phyloP scores from a whole-genome alignment of 2,797 vertebrate species.

The Ataeniobius toweri region DNA sequence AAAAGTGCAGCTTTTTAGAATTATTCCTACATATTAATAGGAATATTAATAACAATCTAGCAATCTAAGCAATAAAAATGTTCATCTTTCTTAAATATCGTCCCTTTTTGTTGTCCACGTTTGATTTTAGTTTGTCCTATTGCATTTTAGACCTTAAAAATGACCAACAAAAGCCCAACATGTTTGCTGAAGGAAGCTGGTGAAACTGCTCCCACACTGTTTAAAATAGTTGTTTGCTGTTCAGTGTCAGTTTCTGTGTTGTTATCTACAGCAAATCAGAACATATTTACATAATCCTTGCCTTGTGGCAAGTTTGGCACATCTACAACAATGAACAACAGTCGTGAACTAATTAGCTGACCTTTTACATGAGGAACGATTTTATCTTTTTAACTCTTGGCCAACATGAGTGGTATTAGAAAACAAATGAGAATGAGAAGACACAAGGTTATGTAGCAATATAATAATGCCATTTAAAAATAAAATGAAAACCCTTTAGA shows the following conservation, averaged over 20 bases:
- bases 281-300: not conserved
- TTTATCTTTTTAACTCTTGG: not conserved
- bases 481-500: not conserved
- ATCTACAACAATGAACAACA: not conserved
- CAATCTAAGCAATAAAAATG: not conserved
- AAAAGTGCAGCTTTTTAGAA: not conserved
- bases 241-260: not conserved
- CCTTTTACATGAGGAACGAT: not conserved
- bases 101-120: not conserved
- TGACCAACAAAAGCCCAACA: not conserved
- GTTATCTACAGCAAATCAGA: not conserved
- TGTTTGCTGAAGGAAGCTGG: not conserved
- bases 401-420: not conserved
- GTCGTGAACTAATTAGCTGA: not conserved
- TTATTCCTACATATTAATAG: too few species aligned
- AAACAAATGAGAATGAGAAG: not conserved
- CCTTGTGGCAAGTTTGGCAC: not conserved
- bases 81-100: not conserved
- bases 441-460: not conserved
- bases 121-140: not conserved
- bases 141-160: not conserved
- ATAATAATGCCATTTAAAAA: not conserved
- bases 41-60: not conserved
- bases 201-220: not conserved
- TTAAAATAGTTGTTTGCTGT: not conserved